A percentile compares a stretch with the other conserved stretches of the same genome.
Conservation (phyloP, 1,140 invertebrate genomes). For the Drosophila sp. region DNA sequence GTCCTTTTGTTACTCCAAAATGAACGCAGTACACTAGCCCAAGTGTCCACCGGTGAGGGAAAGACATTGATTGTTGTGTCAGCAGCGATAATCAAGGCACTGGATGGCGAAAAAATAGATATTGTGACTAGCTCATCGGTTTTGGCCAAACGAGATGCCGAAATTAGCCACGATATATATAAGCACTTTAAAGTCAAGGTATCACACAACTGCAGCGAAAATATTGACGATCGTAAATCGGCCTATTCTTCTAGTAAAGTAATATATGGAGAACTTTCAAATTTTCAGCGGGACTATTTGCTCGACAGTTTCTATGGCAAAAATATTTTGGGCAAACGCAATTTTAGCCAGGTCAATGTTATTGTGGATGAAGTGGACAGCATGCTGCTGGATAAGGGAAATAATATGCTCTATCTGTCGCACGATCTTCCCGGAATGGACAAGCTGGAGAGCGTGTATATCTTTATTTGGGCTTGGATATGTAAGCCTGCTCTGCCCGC, state of each 20-base stretch:
- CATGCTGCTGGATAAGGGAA: constrained; percentile 80
- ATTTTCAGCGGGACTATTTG: constrained; percentile 24
- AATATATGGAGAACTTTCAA: constrained; percentile 24
- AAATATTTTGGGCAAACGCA: constrained; percentile 26
- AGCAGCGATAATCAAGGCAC: not conserved
- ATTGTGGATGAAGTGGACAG: constrained; percentile 83
- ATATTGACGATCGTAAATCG: not conserved
- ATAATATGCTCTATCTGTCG: constrained; percentile 76
- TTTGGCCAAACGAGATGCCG: constrained; percentile 21
- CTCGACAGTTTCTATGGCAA: constrained; percentile 14
- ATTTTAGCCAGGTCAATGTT: constrained; percentile 46
- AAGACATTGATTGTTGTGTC: constrained; percentile 23
- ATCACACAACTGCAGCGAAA: constrained; percentile 20
- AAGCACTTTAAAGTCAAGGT: not conserved
- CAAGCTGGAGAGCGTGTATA: constrained; percentile 70
- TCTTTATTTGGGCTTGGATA: constrained; percentile 73
- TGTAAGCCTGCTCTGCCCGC: constrained; percentile 28
- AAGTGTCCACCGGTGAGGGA: constrained; percentile 23
- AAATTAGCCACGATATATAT: constrained; percentile 10
- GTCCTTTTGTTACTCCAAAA: constrained; percentile 6
- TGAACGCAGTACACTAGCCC: constrained; percentile 7
- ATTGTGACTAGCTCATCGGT: constrained; percentile 23
- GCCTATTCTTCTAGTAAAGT: constrained; percentile 10
- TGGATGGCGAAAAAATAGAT: not conserved
- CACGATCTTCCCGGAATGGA: constrained; percentile 71